Conservation (phyloP, 2,888 invertebrate species). For the Drosophila melanosoma region DNA sequence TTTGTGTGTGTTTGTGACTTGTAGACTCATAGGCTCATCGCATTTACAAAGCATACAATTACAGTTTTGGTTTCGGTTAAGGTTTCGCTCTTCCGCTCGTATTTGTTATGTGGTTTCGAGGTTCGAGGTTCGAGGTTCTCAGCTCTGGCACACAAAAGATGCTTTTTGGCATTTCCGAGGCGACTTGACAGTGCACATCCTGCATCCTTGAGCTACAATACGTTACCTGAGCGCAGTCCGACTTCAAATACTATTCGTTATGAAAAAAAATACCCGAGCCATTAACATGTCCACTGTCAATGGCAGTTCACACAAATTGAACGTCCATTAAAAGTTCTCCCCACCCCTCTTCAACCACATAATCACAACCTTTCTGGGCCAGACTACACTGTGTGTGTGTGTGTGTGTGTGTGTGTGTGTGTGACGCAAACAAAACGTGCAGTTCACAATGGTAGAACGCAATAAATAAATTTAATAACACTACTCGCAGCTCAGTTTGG, state of each 20-base stretch:
- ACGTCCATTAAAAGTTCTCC: conserved; percentile 38
- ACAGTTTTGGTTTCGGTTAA: conserved; percentile 22
- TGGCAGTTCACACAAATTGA: conserved; percentile 64
- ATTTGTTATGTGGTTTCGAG: conserved; percentile 1
- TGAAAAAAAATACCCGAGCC: conserved; percentile 22
- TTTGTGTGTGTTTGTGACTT: neutral
- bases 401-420: conserved; percentile 24
- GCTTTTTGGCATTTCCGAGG: conserved; percentile 36
- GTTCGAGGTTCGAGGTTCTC: conserved; percentile 53
- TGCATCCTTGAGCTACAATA: conserved; percentile 78
- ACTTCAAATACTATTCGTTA: conserved; percentile 11
- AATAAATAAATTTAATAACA: conserved; percentile 72
- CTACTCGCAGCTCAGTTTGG: conserved; percentile 55
- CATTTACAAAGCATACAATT: conserved; percentile 25
- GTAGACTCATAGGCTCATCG: neutral
- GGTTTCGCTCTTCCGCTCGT: conserved; percentile 27
- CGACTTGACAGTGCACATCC: conserved; percentile 63
- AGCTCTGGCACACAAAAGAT: conserved; percentile 40
- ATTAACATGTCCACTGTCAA: conserved; percentile 77
- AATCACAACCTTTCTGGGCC: conserved; percentile 2
- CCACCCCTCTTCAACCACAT: neutral
- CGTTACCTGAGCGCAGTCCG: conserved; percentile 26
- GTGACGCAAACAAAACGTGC: conserved; percentile 43
- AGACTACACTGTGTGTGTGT: neutral
- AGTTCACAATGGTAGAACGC: conserved; percentile 24